These are phyloP conservation scores for Luperina testacea DNA, from an alignment of 2,888 invertebrate species.

Conservation along the genomic window DNA sequence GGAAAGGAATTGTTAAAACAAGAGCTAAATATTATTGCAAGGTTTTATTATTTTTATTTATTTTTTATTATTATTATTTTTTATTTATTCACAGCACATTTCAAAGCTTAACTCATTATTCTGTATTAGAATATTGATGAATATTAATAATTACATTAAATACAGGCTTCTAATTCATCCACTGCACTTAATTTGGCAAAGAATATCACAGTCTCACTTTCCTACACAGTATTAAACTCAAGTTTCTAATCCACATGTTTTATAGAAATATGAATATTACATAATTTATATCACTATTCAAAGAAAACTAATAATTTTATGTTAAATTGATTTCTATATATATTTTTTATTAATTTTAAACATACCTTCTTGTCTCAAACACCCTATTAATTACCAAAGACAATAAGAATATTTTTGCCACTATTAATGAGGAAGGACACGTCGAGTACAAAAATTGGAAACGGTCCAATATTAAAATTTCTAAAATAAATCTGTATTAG, in stretches of 20 bases:
- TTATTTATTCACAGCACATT: too few species aligned
- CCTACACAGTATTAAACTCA: slow-evolving; percentile 1
- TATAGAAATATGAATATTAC: slow-evolving; percentile 40
- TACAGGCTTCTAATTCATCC: not conserved
- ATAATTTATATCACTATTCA: slow-evolving; percentile 28
- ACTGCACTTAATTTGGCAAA: not conserved
- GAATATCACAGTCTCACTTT: slow-evolving; percentile 2
- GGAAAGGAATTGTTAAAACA: not conserved
- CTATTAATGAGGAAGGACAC: slow-evolving; percentile 79
- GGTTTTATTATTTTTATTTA: too few species aligned
- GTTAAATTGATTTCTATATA: not conserved
- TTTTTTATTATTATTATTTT: too few species aligned
- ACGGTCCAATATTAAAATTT: slow-evolving; percentile 84
- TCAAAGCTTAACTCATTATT: slow-evolving; percentile 1
- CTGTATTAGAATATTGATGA: not conserved
- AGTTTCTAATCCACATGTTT: not conserved
- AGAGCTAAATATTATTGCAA: not conserved
- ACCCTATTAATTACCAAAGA: slow-evolving; percentile 55
- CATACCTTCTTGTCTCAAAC: slow-evolving; percentile 59
- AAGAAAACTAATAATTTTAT: slow-evolving; percentile 18
- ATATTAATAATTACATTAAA: not conserved
- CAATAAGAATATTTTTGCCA: slow-evolving; percentile 67
- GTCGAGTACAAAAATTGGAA: slow-evolving; percentile 86
- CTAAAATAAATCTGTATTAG: slow-evolving; percentile 86
- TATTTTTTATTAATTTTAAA: slow-evolving; percentile 26